Evolutionary conservation across 30 jellyfish, hydroid and myxozoan genomes (phyloP).

Genomic region (Pelagia noctiluca): DNA sequence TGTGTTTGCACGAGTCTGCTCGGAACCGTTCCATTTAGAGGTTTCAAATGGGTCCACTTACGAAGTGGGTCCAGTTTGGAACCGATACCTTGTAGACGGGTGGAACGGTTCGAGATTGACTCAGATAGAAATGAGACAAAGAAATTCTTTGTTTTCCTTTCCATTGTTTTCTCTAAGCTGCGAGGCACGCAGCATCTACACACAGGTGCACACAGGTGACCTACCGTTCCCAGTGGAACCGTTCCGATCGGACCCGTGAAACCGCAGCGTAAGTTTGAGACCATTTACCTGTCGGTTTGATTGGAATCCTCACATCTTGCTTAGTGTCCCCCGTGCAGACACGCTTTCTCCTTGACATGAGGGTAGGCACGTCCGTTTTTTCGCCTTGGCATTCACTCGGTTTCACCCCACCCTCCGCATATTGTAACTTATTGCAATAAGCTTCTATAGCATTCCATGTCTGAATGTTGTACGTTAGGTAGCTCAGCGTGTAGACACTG

Average conservation of each 20-base stretch:
- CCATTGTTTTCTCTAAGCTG: background rate
- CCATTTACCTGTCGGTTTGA: slow-evolving; percentile 3
- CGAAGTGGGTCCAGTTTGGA: too few species aligned
- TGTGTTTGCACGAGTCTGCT: too few species aligned
- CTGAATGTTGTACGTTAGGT: slow-evolving; percentile 12
- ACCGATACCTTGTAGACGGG: too few species aligned
- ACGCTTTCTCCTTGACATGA: background rate
- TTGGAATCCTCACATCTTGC: slow-evolving; percentile 2
- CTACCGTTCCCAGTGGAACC: background rate
- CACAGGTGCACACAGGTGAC: background rate
- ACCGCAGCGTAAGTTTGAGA: background rate
- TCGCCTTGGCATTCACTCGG: slow-evolving; percentile 25
- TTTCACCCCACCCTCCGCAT: slow-evolving; percentile 31
- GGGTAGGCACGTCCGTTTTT: slow-evolving; percentile 6
- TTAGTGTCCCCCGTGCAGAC: slow-evolving; percentile 11
- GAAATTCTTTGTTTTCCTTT: background rate
- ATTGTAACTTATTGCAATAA: slow-evolving; percentile 26
- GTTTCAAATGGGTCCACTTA: too few species aligned
- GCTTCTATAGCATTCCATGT: slow-evolving; percentile 13
- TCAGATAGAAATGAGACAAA: background rate
- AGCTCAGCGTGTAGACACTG: slow-evolving; percentile 19
- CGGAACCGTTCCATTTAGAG: too few species aligned
- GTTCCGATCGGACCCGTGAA: background rate
- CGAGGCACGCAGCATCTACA: background rate
- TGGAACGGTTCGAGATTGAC: too few species aligned